Conservation (phyloP, 2,888 invertebrate genomes). For the Plutella xylostella region DNA sequence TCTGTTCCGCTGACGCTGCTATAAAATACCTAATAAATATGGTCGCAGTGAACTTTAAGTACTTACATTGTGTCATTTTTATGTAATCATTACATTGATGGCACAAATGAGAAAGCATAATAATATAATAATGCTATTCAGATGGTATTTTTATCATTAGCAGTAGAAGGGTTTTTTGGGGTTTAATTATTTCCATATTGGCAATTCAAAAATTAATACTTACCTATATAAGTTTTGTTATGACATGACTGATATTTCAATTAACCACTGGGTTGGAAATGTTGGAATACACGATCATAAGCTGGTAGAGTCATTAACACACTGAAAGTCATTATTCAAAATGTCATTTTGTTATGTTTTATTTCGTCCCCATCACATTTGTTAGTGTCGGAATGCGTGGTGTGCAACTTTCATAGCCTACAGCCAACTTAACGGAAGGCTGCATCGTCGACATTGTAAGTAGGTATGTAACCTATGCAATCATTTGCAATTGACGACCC, state of each 20-base stretch:
- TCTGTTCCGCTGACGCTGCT: conserved; percentile 48
- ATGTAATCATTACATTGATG: conserved; percentile 4
- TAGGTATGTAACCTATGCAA: conserved; percentile 23
- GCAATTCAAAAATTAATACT: no score
- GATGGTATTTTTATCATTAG: no score
- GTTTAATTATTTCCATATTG: no score
- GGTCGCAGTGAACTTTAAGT: conserved; percentile 29
- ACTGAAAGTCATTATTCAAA: no score
- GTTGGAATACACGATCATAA: no score
- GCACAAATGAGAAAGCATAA: neutral
- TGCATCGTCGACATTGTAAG: conserved; percentile 25
- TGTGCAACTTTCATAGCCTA: conserved; percentile 17
- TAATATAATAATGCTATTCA: no score
- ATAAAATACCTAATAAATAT: conserved; percentile 59
- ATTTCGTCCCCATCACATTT: neutral
- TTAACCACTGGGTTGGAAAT: no score
- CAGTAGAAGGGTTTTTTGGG: no score
- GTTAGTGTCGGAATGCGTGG: neutral
- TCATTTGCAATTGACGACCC: conserved; percentile 34
- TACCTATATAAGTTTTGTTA: no score
- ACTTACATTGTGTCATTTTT: neutral
- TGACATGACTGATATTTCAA: no score
- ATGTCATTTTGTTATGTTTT: neutral
- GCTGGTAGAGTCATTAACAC: no score
- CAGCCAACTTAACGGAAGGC: conserved; percentile 20